phyloP scores from a whole-genome alignment of 2,113 vertebrate species.

The Orcinus orca region DNA sequence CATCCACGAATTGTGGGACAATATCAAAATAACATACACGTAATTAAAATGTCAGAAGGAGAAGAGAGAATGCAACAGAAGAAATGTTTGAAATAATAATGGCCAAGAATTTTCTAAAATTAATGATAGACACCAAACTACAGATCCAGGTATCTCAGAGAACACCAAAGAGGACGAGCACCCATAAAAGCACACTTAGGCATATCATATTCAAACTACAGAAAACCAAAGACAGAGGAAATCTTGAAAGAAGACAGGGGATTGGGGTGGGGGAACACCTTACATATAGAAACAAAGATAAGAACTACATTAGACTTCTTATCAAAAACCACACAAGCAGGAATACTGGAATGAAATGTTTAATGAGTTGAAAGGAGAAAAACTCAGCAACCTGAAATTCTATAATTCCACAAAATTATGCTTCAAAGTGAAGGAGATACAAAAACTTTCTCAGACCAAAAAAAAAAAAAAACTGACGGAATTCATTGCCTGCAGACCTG shows the following conservation, averaged over 20 bases:
- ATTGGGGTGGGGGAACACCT: neutral
- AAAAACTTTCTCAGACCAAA: conserved; percentile 28
- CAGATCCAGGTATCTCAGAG: neutral
- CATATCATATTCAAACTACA: neutral
- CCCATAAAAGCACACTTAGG: neutral
- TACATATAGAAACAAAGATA: neutral
- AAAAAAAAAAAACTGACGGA: neutral
- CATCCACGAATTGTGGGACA: neutral
- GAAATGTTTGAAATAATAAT: neutral
- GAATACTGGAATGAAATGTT: neutral
- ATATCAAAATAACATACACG: neutral
- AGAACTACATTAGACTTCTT: neutral
- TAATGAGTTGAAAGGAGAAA: neutral
- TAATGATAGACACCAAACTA: neutral
- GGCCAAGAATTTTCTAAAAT: neutral
- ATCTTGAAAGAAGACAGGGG: neutral
- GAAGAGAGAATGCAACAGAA: neutral
- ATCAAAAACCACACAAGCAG: neutral
- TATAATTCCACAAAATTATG: neutral
- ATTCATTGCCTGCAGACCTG: neutral
- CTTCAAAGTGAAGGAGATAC: neutral
- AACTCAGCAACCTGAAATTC: neutral
- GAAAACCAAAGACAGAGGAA: conserved; percentile 24
- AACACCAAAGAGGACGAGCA: neutral
- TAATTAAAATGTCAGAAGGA: neutral